These are phyloP conservation scores for Laspeyria flexula DNA, from an alignment of 2,888 invertebrate species.

Conservation along the genomic window DNA sequence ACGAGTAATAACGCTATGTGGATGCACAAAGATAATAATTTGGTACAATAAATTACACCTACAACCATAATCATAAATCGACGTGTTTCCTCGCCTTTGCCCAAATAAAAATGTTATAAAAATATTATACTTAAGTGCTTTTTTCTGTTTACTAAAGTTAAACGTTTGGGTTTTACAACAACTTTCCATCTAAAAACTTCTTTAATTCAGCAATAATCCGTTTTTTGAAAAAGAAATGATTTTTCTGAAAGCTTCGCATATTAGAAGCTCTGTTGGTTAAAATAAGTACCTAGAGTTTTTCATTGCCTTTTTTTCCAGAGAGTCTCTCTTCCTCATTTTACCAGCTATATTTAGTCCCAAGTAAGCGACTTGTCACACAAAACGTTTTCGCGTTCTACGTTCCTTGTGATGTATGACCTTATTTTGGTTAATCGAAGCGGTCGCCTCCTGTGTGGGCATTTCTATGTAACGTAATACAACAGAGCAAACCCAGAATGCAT, in stretches of 20 bases:
- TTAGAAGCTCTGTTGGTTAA: too few relatives aligned
- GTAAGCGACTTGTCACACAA: too few relatives aligned
- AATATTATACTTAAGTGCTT: constrained; percentile 41
- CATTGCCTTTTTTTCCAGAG: too few relatives aligned
- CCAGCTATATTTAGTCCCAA: too few relatives aligned
- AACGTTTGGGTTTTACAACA: constrained; percentile 27
- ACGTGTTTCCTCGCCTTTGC: constrained; percentile 21
- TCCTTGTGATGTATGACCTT: too few relatives aligned
- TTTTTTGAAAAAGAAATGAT: not conserved
- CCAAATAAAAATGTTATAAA: constrained; percentile 27
- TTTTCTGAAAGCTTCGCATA: not conserved
- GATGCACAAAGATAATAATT: constrained; percentile 36
- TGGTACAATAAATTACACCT: constrained; percentile 41
- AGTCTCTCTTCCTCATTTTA: too few relatives aligned
- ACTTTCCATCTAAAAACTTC: constrained; percentile 18
- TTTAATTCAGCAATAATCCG: constrained; percentile 24
- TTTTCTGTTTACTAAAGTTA: constrained; percentile 45
- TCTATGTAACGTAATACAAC: too few relatives aligned
- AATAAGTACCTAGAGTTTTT: too few relatives aligned
- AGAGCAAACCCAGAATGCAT: too few relatives aligned
- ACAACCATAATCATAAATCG: constrained; percentile 39
- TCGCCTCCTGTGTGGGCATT: too few relatives aligned
- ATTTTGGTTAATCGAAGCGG: too few relatives aligned
- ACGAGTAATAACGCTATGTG: constrained; percentile 16
- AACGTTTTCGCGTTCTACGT: too few relatives aligned